Conservation (phyloP, 2,888 invertebrate species). For the Adineta ricciae region DNA sequence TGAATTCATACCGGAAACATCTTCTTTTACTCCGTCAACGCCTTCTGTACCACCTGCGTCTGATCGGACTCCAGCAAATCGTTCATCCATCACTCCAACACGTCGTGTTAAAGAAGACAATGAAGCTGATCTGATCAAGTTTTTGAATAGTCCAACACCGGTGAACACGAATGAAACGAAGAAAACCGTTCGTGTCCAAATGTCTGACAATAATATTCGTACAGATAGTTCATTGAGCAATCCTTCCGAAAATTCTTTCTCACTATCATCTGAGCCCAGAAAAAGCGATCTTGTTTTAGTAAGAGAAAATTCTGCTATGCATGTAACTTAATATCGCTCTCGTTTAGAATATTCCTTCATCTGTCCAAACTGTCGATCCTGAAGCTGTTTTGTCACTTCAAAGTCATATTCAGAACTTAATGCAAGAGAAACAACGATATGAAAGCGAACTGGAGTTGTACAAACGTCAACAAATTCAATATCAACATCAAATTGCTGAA, state of each 20-base stretch:
- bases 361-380: not conserved
- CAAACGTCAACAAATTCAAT: conserved; percentile 33
- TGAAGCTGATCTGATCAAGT: not conserved
- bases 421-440: not conserved
- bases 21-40: not conserved
- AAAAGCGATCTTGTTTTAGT: not conserved
- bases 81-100: not conserved
- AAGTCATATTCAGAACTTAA: not conserved
- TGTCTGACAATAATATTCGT: not conserved
- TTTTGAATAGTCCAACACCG: not conserved
- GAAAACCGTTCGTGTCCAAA: not conserved
- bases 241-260: not conserved
- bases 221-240: not conserved
- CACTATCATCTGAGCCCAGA: not conserved
- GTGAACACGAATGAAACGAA: not conserved
- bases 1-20: not conserved
- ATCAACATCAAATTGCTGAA: conserved; percentile 37
- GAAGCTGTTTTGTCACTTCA: not conserved
- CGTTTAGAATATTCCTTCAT: not conserved
- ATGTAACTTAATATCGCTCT: not conserved
- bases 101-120: not conserved
- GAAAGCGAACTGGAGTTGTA: not conserved
- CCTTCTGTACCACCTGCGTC: not conserved
- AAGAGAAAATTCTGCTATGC: not conserved
- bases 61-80: not conserved